These are phyloP conservation scores for Platalea minor DNA, from an alignment of 2,797 vertebrate species.

Conservation along the genomic window DNA sequence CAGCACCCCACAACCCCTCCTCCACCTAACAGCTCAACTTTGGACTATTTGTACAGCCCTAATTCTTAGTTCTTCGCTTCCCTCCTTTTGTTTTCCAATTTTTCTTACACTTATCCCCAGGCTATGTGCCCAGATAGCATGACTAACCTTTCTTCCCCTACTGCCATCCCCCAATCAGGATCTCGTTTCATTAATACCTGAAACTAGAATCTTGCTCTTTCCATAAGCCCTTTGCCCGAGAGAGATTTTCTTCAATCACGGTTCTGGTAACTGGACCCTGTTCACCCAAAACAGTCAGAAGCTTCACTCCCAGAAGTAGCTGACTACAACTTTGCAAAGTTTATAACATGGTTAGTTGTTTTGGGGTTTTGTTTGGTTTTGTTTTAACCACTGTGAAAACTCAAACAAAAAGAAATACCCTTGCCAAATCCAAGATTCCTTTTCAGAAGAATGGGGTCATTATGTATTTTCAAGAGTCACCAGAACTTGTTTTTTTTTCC, in stretches of 20 bases:
- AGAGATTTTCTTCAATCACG: background rate
- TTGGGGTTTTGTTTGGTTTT: background rate
- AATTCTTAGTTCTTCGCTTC: background rate
- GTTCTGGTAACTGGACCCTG: background rate
- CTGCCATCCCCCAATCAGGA: background rate
- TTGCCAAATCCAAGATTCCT: background rate
- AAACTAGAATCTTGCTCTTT: background rate
- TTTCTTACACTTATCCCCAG: background rate
- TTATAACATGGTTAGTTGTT: background rate
- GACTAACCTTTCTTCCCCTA: background rate
- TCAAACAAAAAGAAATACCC: background rate
- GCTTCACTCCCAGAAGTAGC: background rate
- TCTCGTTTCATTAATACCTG: background rate
- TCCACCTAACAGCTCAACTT: background rate
- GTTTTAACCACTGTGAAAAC: background rate
- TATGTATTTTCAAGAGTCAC: background rate
- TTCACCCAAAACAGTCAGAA: background rate
- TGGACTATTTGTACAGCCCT: accelerated
- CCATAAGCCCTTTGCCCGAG: background rate
- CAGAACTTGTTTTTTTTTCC: background rate
- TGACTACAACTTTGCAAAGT: background rate
- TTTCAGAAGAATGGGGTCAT: background rate
- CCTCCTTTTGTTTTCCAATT: background rate
- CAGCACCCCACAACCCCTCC: background rate
- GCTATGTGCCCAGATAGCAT: background rate